Evolutionary conservation across 2,113 vertebrate species (phyloP).

Genomic region (Hypomesus transpacificus): DNA sequence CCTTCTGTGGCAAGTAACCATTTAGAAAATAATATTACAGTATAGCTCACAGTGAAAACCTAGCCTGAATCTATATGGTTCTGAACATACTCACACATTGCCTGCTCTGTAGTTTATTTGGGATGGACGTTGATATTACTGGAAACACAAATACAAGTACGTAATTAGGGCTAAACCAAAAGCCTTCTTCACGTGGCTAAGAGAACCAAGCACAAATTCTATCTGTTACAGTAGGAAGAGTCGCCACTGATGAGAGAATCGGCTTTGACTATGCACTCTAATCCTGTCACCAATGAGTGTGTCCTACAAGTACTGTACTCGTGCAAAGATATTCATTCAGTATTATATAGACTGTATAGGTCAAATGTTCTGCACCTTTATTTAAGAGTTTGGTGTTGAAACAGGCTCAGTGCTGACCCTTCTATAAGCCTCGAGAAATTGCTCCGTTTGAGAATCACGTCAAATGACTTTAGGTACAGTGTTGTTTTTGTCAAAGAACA

Average conservation of each 20-base stretch:
- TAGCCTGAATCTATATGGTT: too few species aligned
- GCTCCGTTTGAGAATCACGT: background rate
- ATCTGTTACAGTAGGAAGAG: background rate
- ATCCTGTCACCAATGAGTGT: background rate
- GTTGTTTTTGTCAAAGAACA: too few species aligned
- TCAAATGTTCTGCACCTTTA: too few species aligned
- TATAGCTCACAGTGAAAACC: too few species aligned
- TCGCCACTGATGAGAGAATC: background rate
- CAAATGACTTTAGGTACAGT: background rate
- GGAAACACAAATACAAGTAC: background rate
- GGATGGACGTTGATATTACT: background rate
- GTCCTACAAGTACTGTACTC: background rate
- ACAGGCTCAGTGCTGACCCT: too few species aligned
- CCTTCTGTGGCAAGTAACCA: too few species aligned
- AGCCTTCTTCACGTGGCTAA: background rate
- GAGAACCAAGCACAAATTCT: background rate
- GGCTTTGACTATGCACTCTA: slow-evolving; percentile 1
- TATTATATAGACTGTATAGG: too few species aligned
- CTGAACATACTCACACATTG: too few species aligned
- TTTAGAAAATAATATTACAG: too few species aligned
- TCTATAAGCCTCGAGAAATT: too few species aligned
- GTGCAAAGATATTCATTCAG: background rate
- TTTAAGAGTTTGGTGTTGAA: too few species aligned
- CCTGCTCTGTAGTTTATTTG: too few species aligned
- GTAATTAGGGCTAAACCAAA: background rate